Conservation (phyloP, 30 jellyfish, hydroid and myxozoan species). For the Aurelia sp. region DNA sequence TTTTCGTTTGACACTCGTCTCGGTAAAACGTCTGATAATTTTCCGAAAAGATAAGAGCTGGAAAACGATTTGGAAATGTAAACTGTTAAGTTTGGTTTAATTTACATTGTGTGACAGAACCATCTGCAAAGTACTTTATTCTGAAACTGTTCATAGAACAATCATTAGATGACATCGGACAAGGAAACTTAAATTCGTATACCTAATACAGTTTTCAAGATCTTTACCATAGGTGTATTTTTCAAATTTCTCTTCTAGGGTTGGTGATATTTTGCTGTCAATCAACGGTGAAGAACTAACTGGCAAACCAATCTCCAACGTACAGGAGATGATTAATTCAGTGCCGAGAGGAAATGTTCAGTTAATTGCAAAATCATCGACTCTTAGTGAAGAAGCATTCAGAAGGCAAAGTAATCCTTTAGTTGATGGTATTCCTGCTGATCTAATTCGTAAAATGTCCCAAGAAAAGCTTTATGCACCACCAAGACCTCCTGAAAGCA, state of each 20-base stretch:
- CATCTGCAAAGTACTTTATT: no score
- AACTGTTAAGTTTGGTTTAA: no score
- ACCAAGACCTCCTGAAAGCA: constrained; percentile 46
- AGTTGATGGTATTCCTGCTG: constrained; percentile 23
- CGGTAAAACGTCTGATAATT: no score
- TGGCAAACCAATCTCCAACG: constrained; percentile 96
- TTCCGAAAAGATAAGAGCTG: no score
- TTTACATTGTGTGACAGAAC: no score
- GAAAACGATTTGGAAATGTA: no score
- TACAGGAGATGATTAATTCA: constrained; percentile 61
- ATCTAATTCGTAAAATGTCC: background rate
- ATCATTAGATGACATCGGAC: no score
- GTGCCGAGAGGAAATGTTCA: constrained; percentile 95
- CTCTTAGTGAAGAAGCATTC: constrained; percentile 33
- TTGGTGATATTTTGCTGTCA: constrained; percentile 86
- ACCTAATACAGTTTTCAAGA: no score
- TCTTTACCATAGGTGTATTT: background rate
- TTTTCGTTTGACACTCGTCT: no score
- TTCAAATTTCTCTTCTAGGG: constrained; percentile 35
- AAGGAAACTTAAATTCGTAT: no score
- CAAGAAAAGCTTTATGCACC: background rate
- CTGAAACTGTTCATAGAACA: no score
- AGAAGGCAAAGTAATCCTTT: constrained; percentile 39
- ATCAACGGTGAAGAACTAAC: constrained; percentile 78
- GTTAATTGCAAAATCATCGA: constrained; percentile 74